Percentiles rank a stretch among this genome's conserved stretches.
phyloP scores from a whole-genome alignment of 2,113 vertebrate species.

The Apodemus speciosus region DNA sequence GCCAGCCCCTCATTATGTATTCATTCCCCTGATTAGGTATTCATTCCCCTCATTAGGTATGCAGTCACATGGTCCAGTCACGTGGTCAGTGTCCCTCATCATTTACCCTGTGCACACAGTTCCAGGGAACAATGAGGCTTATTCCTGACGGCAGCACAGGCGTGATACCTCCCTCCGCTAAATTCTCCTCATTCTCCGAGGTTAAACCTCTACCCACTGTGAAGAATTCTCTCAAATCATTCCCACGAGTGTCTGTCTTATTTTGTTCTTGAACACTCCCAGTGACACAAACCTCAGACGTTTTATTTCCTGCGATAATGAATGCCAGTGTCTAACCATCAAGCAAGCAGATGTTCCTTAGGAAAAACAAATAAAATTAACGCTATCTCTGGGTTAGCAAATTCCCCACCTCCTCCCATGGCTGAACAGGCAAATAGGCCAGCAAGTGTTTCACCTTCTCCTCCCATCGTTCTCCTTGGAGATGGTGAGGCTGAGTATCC shows the following conservation, averaged over 20 bases:
- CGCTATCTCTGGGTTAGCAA: conserved; percentile 74
- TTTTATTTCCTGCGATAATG: conserved; percentile 77
- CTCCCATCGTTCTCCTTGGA: background rate
- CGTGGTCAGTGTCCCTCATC: background rate
- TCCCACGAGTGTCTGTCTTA: conserved; percentile 67
- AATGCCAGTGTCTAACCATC: conserved; percentile 70
- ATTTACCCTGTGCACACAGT: background rate
- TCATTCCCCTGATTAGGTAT: background rate
- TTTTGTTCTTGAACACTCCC: conserved; percentile 65
- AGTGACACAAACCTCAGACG: conserved; percentile 73
- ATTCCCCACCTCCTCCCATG: conserved; percentile 20
- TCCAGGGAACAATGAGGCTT: background rate
- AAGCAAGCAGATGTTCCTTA: conserved; percentile 72
- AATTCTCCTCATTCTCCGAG: background rate
- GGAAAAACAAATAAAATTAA: conserved; percentile 76
- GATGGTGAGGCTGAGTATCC: background rate
- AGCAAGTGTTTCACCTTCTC: background rate
- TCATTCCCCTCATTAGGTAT: conserved; percentile 2
- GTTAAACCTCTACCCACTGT: conserved; percentile 36
- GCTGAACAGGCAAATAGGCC: conserved; percentile 49
- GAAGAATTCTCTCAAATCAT: conserved; percentile 65
- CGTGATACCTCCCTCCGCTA: background rate
- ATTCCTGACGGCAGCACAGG: background rate
- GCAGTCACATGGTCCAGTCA: background rate
- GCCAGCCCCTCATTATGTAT: conserved; percentile 1